These are phyloP conservation scores for Drosophila silvestris DNA, from an alignment of 2,888 invertebrate genomes.

Conservation along the genomic window DNA sequence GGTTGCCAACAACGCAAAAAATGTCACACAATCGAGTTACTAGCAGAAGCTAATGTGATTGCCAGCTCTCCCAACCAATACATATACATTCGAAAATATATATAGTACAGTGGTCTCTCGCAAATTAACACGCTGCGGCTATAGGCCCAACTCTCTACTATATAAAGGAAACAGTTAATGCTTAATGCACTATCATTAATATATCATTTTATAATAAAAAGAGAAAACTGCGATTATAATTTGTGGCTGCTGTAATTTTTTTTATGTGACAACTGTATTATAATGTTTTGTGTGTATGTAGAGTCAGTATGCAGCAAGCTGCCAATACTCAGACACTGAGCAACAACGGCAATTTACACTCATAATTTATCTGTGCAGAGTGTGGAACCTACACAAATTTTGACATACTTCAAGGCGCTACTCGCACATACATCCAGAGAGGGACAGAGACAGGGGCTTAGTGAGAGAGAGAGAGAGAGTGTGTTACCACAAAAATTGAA, in stretches of 20 bases:
- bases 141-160: background rate
- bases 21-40: slow-evolving; percentile 44
- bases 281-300: background rate
- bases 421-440: slow-evolving; percentile 26
- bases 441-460: background rate
- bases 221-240: slow-evolving; percentile 4
- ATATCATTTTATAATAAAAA: background rate
- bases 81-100: background rate
- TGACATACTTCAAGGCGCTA: slow-evolving; percentile 68
- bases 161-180: background rate
- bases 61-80: slow-evolving; percentile 5
- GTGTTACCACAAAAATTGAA: slow-evolving; percentile 44
- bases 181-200: background rate
- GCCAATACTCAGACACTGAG: slow-evolving; percentile 57
- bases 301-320: slow-evolving; percentile 13
- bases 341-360: slow-evolving; percentile 62
- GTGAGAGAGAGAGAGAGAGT: slow-evolving; percentile 12
- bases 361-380: slow-evolving; percentile 67
- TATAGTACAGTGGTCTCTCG: slow-evolving; percentile 7
- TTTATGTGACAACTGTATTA: background rate
- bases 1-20: slow-evolving; percentile 35
- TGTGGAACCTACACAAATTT: slow-evolving; percentile 53
- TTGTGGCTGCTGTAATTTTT: background rate
- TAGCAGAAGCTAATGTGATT: slow-evolving; percentile 21
- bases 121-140: background rate